phyloP scores from a whole-genome alignment of 2,113 vertebrate genomes.

The Hipposideros armiger region DNA sequence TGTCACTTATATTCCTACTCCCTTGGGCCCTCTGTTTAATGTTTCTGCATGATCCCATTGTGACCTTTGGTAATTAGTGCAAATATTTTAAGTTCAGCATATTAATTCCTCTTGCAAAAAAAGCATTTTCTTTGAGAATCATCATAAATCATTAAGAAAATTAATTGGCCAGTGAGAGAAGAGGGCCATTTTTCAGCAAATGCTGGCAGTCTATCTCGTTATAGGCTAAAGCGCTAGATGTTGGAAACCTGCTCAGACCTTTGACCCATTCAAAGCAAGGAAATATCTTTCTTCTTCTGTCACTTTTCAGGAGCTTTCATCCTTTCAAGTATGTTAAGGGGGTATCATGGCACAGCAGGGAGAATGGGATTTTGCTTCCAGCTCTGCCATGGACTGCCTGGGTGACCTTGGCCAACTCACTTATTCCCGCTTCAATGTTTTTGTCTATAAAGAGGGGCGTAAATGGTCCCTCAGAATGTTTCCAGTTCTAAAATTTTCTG shows the following conservation, averaged over 20 bases:
- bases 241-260: conserved; percentile 25
- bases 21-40: conserved; percentile 80
- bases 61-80: conserved; percentile 84
- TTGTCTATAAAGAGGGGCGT: neutral
- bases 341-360: neutral
- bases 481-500: neutral
- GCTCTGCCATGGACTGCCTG: neutral
- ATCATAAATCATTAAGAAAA: conserved; percentile 82
- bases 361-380: neutral
- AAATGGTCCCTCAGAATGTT: neutral
- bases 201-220: conserved; percentile 45
- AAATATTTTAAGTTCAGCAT: conserved; percentile 83
- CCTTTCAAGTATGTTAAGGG: conserved; percentile 54
- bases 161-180: conserved; percentile 71
- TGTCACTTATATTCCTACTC: conserved; percentile 67
- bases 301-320: conserved; percentile 37
- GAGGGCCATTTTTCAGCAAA: conserved; percentile 57
- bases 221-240: neutral
- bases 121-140: conserved; percentile 72
- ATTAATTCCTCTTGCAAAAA: conserved; percentile 77
- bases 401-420: neutral
- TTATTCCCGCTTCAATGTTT: neutral
- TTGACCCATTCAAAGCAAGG: conserved; percentile 62
- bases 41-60: conserved; percentile 77
- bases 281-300: conserved; percentile 60